Conservation (phyloP, 2,797 vertebrate genomes). For the Sebastes ruberrimus region DNA sequence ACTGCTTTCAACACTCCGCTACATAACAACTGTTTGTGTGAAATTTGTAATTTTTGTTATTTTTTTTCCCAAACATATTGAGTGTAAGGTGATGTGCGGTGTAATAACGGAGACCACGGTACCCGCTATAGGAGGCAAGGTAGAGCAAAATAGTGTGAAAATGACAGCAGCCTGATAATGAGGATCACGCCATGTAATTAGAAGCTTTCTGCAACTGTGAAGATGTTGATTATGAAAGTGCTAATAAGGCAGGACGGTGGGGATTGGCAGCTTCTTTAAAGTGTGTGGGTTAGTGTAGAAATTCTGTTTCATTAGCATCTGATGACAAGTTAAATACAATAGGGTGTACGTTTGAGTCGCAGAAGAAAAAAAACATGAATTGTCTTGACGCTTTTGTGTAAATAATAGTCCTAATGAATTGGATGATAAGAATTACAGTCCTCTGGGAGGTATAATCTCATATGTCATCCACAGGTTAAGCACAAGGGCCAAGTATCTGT, state of each 20-base stretch:
- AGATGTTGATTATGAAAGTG: constrained; percentile 27
- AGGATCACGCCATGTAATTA: constrained; percentile 4
- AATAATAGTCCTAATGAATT: constrained; percentile 25
- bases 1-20: constrained; percentile 34
- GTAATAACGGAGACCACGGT: not conserved
- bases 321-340: constrained; percentile 4
- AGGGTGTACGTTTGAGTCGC: not conserved
- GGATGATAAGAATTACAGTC: not conserved
- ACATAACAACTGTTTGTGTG: constrained; percentile 15
- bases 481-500: constrained; percentile 4
- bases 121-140: constrained; percentile 6
- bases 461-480: not conserved
- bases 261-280: constrained; percentile 26
- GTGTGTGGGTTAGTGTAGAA: constrained; percentile 17
- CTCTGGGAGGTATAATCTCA: not conserved
- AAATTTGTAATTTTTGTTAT: constrained; percentile 32
- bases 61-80: not conserved
- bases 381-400: constrained; percentile 31
- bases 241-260: constrained; percentile 14
- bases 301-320: constrained; percentile 3
- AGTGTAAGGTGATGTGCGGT: not conserved
- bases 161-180: constrained; percentile 28
- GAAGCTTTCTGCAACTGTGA: constrained; percentile 10
- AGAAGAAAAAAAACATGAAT: not conserved
- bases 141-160: constrained; percentile 12